Percentiles rank a stretch among this genome's conserved stretches.
Evolutionary conservation across 2,113 vertebrate genomes (phyloP).

Genomic region (Atractosteus spatula): DNA sequence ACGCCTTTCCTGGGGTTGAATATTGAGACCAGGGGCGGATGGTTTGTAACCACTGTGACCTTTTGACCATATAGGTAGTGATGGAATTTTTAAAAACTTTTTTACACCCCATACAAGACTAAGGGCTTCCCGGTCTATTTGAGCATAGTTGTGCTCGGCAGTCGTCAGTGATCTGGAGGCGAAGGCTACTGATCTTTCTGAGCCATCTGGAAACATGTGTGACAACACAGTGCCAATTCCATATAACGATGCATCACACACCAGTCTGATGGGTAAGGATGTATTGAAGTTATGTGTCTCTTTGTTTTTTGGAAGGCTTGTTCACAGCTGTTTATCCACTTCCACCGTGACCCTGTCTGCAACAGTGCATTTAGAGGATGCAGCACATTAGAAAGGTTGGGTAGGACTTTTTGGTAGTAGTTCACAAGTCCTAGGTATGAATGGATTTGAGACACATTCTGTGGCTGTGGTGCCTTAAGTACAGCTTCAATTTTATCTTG

Average conservation of each 20-base stretch:
- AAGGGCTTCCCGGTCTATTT: constrained; percentile 7
- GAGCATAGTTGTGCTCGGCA: neutral
- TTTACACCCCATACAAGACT: neutral
- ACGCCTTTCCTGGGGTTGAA: constrained; percentile 6
- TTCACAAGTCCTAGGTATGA: constrained; percentile 7
- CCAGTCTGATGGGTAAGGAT: neutral
- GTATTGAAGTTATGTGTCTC: neutral
- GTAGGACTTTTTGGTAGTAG: neutral
- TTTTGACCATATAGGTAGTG: constrained; percentile 2
- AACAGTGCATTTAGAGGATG: neutral
- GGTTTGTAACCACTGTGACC: neutral
- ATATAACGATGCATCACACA: constrained; percentile 10
- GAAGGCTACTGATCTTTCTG: constrained; percentile 2
- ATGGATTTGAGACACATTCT: constrained; percentile 6
- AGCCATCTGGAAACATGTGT: neutral
- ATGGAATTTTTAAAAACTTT: neutral
- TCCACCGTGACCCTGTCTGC: neutral
- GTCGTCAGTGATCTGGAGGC: neutral
- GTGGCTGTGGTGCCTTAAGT: neutral
- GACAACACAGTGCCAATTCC: constrained; percentile 12
- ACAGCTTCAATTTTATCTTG: neutral
- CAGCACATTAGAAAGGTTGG: neutral
- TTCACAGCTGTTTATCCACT: constrained; percentile 9
- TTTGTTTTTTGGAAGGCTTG: neutral
- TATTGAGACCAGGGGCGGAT: neutral